Conservation (phyloP, 2,888 invertebrate species). For the Norana najaformis region DNA sequence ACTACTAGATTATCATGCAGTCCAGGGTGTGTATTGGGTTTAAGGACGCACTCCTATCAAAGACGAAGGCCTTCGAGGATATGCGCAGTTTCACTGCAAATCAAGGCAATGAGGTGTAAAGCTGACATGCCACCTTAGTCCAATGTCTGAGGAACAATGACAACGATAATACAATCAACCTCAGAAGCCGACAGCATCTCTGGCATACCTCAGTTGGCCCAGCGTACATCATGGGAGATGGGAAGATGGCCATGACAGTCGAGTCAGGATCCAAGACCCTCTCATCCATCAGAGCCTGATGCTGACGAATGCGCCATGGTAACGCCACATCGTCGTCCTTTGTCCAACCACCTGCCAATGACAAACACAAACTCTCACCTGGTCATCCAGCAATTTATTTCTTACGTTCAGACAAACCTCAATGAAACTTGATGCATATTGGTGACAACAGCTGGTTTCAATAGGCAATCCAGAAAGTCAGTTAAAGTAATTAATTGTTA, state of each 20-base stretch:
- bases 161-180: neutral
- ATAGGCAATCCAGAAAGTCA: too few relatives aligned
- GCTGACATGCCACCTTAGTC: too few relatives aligned
- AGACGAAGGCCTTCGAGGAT: too few relatives aligned
- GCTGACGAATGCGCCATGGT: constrained; percentile 84
- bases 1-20: too few relatives aligned
- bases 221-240: constrained; percentile 99
- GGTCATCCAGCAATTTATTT: neutral
- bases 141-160: neutral
- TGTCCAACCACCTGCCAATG: constrained; percentile 81
- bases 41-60: too few relatives aligned
- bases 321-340: constrained; percentile 98
- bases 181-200: neutral
- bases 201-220: constrained; percentile 86
- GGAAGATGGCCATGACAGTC: constrained; percentile 94
- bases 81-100: too few relatives aligned
- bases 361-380: neutral
- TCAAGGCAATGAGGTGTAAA: too few relatives aligned
- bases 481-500: too few relatives aligned
- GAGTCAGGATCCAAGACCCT: constrained; percentile 74
- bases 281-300: constrained; percentile 86
- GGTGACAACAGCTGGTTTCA: too few relatives aligned
- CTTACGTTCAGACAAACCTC: neutral
- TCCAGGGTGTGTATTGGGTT: too few relatives aligned
- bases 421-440: neutral